Evolutionary conservation across 1,140 invertebrate genomes (phyloP).

Genomic region (Bradysia coprophila): DNA sequence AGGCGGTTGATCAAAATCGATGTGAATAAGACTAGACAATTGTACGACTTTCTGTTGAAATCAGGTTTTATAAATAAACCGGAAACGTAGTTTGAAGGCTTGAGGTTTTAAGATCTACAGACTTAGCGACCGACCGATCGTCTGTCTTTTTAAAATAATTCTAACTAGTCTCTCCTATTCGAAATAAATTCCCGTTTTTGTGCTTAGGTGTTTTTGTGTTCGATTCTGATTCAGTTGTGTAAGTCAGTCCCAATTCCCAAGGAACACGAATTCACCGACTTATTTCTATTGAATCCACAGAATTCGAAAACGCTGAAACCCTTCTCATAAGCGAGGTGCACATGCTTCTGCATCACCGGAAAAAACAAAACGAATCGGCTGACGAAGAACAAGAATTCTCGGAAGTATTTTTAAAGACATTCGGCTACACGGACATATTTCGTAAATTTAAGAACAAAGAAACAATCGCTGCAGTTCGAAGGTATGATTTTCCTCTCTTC

Average conservation of each 20-base stretch:
- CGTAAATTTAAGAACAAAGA: conserved; percentile 96
- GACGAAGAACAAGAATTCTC: conserved; percentile 98
- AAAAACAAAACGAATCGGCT: conserved; percentile 91
- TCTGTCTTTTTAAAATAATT: conserved; percentile 5
- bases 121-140: conserved; percentile 2
- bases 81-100: conserved; percentile 9
- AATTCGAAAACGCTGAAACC: conserved; percentile 98
- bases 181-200: neutral
- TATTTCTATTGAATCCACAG: no score
- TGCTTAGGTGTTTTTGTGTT: no score
- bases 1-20: conserved; percentile 73
- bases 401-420: conserved; percentile 95
- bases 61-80: conserved; percentile 48
- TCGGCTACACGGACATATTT: conserved; percentile 91
- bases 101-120: conserved; percentile 6
- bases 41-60: conserved; percentile 64
- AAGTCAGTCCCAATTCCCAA: no score
- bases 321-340: conserved; percentile 95
- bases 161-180: neutral
- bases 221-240: no score
- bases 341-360: conserved; percentile 92
- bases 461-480: conserved; percentile 87
- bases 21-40: conserved; percentile 82
- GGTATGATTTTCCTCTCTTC: conserved; percentile 41
- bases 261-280: no score